A percentile compares a stretch with the other conserved stretches of the same genome.
These are phyloP conservation scores for Pardalotus punctatus DNA, from an alignment of 2,113 vertebrate species.

Conservation along the genomic window DNA sequence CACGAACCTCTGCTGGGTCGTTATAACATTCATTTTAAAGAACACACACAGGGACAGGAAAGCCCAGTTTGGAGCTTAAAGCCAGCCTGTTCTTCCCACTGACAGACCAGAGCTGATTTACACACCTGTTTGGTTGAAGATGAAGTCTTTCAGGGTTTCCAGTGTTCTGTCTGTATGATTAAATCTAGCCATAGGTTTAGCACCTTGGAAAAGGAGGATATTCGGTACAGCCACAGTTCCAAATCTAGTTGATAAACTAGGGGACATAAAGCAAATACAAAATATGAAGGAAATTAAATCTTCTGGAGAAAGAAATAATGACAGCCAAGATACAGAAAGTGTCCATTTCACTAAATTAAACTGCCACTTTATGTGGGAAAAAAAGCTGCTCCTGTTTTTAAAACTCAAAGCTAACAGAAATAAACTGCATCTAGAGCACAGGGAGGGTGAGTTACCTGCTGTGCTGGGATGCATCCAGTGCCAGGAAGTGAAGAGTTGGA, in stretches of 20 bases:
- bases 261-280: conserved; percentile 17
- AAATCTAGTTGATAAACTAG: conserved; percentile 93
- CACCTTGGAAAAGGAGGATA: conserved; percentile 96
- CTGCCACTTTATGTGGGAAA: neutral
- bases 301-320: neutral
- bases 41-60: neutral
- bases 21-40: neutral
- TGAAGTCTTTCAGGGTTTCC: conserved; percentile 88
- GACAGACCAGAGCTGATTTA: neutral
- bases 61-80: neutral
- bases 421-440: neutral
- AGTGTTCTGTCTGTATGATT: conserved; percentile 94
- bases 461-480: conserved; percentile 94
- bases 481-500: conserved; percentile 90
- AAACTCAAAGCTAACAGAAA: neutral
- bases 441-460: conserved; percentile 82
- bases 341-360: neutral
- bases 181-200: conserved; percentile 97
- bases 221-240: conserved; percentile 97
- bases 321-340: accelerated
- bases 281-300: neutral
- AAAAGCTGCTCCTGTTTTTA: neutral
- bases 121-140: conserved; percentile 94
- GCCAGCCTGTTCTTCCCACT: neutral
- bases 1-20: neutral